phyloP scores from a whole-genome alignment of 2,797 vertebrate species.

The Enteromius treurensis region DNA sequence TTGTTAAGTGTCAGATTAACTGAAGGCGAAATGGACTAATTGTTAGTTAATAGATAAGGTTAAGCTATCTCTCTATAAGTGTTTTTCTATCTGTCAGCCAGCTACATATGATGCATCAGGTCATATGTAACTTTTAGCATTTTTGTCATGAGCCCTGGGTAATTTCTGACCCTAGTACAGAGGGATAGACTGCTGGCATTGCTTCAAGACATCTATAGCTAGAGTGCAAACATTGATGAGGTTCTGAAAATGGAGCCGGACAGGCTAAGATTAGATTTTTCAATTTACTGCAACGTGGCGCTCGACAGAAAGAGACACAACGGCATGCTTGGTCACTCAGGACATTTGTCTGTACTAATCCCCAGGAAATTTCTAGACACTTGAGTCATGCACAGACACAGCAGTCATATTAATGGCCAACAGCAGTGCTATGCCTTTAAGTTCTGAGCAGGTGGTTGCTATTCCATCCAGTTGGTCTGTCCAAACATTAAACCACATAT shows the following conservation, averaged over 20 bases:
- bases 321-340: not conserved
- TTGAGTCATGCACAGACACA: conserved; percentile 35
- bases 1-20: not conserved
- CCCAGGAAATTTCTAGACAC: conserved; percentile 35
- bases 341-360: conserved; percentile 45
- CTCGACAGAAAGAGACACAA: conserved; percentile 3
- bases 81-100: not conserved
- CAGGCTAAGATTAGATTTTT: conserved; percentile 12
- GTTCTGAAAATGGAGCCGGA: conserved; percentile 22
- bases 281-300: conserved; percentile 15
- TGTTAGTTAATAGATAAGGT: not conserved
- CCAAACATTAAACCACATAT: conserved; percentile 7
- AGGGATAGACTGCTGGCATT: not conserved
- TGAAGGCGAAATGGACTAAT: not conserved
- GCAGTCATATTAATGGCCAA: conserved; percentile 25
- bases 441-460: conserved; percentile 42
- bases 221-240: conserved; percentile 3
- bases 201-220: not conserved
- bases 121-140: not conserved
- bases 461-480: conserved; percentile 25
- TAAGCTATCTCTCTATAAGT: too few species aligned
- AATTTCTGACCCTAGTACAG: not conserved
- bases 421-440: conserved; percentile 10
- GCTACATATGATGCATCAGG: not conserved
- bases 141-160: not conserved